Percentiles rank a stretch among this genome's conserved stretches.
Evolutionary conservation across 1,140 invertebrate genomes (phyloP).

Genomic region (Megalonaias nervosa): DNA sequence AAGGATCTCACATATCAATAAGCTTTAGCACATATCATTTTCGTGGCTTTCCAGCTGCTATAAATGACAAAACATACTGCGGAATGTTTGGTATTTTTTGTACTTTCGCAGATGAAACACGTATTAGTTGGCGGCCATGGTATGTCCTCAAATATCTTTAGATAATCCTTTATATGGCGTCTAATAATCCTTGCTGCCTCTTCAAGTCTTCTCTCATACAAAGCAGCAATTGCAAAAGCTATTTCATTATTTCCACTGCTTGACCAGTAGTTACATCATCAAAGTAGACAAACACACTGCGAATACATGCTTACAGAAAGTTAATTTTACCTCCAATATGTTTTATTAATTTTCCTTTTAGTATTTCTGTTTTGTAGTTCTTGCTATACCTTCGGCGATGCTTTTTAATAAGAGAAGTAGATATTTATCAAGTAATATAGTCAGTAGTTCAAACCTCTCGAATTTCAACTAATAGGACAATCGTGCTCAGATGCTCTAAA

Average conservation of each 20-base stretch:
- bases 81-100: conserved; percentile 12
- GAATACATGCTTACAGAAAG: conserved; percentile 2
- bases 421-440: conserved; percentile 6
- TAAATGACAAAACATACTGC: neutral
- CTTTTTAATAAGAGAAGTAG: neutral
- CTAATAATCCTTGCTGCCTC: conserved; percentile 8
- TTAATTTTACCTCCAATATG: neutral
- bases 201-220: neutral
- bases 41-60: conserved; percentile 7
- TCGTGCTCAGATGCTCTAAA: conserved; percentile 2
- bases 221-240: conserved; percentile 15
- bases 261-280: neutral
- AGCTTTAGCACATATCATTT: neutral
- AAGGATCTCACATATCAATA: conserved; percentile 4
- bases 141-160: neutral
- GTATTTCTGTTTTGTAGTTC: conserved; percentile 2
- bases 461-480: neutral
- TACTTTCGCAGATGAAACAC: conserved; percentile 12
- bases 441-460: conserved; percentile 2
- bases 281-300: neutral
- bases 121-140: conserved; percentile 8
- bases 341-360: neutral
- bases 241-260: conserved; percentile 11
- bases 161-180: neutral
- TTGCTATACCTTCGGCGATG: neutral